These are phyloP conservation scores for Paradisaea rubra DNA, from an alignment of 2,113 vertebrate species.

Conservation along the genomic window DNA sequence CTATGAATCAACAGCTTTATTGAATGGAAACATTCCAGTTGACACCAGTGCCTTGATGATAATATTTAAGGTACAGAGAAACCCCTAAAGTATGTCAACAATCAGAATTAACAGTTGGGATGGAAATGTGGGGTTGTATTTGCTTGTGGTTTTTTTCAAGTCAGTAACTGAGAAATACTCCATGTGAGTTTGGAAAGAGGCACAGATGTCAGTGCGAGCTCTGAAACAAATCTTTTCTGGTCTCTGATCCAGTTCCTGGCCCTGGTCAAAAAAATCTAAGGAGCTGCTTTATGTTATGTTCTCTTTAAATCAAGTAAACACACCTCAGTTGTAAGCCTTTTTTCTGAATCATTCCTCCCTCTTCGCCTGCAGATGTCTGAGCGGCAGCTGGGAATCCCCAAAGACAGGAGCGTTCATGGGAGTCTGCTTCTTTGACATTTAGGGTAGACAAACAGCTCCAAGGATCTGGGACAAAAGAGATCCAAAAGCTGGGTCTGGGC, in stretches of 20 bases:
- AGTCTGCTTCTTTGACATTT: constrained; percentile 35
- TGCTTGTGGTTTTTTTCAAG: background rate
- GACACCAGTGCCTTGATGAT: background rate
- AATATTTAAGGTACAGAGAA: background rate
- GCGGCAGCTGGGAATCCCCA: background rate
- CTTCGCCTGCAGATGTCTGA: background rate
- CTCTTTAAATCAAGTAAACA: background rate
- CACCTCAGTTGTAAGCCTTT: background rate
- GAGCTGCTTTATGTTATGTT: background rate
- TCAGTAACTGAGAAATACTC: background rate
- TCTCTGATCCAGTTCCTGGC: background rate
- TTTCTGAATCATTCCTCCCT: background rate
- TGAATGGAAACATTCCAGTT: background rate
- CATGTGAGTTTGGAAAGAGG: background rate
- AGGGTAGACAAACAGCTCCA: background rate
- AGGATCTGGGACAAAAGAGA: background rate
- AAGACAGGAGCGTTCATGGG: background rate
- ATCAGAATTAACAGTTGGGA: background rate
- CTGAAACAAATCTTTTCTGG: background rate
- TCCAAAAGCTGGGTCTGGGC: background rate
- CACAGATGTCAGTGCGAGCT: background rate
- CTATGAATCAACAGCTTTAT: background rate
- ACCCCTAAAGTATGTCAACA: background rate
- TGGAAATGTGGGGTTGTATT: background rate
- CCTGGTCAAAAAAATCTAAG: background rate